Percentiles rank a stretch among this genome's conserved stretches.
Evolutionary conservation across 2,797 vertebrate species (phyloP).

Genomic region (Macroramphosus scolopax): DNA sequence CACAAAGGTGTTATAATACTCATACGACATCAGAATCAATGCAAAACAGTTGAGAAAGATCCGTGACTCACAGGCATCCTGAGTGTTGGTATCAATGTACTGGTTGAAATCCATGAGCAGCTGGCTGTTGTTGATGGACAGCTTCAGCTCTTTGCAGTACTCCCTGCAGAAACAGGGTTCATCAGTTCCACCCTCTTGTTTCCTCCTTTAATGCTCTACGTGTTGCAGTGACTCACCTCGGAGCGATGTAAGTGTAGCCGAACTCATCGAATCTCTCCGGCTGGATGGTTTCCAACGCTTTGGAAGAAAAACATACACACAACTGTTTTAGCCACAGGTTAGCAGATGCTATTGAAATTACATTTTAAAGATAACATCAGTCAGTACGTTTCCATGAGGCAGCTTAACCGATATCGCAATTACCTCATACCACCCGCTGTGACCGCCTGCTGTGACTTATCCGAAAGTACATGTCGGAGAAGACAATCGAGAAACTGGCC

Average conservation of each 20-base stretch:
- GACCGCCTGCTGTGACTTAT: no score
- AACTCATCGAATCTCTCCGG: slow-evolving; percentile 86
- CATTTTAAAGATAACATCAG: no score
- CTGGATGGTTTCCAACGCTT: slow-evolving; percentile 89
- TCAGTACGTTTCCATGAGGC: no score
- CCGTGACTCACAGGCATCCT: slow-evolving; percentile 73
- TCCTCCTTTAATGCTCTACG: background rate
- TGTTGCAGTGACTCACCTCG: slow-evolving; percentile 81
- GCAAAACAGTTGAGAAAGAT: slow-evolving; percentile 19
- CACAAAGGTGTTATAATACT: slow-evolving; percentile 2
- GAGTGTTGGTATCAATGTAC: slow-evolving; percentile 86
- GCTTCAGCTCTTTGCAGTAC: slow-evolving; percentile 90
- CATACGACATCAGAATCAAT: slow-evolving; percentile 5
- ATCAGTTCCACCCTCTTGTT: slow-evolving; percentile 19
- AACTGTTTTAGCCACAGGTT: slow-evolving; percentile 1
- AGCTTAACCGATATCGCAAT: no score
- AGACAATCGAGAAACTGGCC: no score
- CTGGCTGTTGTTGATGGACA: slow-evolving; percentile 91
- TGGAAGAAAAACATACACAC: slow-evolving; percentile 47
- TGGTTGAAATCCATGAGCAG: slow-evolving; percentile 91
- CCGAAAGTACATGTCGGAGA: no score
- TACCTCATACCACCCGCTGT: no score
- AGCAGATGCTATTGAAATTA: no score
- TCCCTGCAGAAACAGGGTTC: slow-evolving; percentile 78
- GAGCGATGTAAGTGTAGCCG: slow-evolving; percentile 92